A percentile compares a stretch with the other conserved stretches of the same genome.
phyloP scores from a whole-genome alignment of 37 sponge, comb jelly and placozoan genomes.

The Halichondria panicea region DNA sequence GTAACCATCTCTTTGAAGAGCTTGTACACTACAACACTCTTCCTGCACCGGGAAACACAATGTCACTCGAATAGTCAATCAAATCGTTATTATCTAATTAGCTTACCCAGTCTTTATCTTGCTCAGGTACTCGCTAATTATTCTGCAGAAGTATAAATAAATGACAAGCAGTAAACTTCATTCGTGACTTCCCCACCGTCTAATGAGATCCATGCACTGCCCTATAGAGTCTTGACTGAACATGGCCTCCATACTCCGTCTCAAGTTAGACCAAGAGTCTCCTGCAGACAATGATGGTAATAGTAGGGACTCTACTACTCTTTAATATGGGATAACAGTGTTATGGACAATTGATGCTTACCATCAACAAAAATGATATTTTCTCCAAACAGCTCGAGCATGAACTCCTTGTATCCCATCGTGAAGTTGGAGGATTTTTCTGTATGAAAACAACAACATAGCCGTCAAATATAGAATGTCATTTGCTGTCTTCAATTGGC shows the following conservation, averaged over 20 bases:
- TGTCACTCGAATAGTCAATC: background rate
- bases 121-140: constrained; percentile 15
- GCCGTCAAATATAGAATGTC: background rate
- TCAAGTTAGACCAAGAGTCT: constrained; percentile 35
- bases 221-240: constrained; percentile 36
- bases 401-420: constrained; percentile 62
- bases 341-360: no score
- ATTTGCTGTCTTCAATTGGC: no score
- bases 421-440: constrained; percentile 52
- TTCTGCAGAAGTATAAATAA: background rate
- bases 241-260: constrained; percentile 15
- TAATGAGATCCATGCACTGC: constrained; percentile 11
- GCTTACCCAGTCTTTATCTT: constrained; percentile 17
- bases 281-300: constrained; percentile 23
- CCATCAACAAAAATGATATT: constrained; percentile 69
- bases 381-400: constrained; percentile 59
- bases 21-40: constrained; percentile 58
- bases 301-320: no score
- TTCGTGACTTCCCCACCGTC: constrained; percentile 18
- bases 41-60: constrained; percentile 9
- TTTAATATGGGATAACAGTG: no score
- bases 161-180: background rate
- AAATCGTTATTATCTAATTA: background rate
- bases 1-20: constrained; percentile 72
- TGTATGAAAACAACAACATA: constrained; percentile 12